phyloP scores from a whole-genome alignment of 2,797 vertebrate species.

The Cuniculus paca region DNA sequence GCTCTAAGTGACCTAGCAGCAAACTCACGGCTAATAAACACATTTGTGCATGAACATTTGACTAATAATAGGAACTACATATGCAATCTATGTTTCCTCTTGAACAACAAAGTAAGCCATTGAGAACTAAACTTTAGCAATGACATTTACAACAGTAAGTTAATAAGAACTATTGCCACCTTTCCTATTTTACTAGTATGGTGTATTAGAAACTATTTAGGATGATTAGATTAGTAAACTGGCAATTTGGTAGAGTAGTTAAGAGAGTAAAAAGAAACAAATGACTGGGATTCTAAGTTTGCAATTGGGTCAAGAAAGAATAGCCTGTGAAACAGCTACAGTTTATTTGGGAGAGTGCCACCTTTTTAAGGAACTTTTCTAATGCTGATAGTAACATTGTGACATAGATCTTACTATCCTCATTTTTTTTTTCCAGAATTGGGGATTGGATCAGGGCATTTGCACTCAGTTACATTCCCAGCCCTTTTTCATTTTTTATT shows the following conservation, averaged over 20 bases:
- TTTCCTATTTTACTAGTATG: neutral
- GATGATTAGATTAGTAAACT: neutral
- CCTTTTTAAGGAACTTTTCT: neutral
- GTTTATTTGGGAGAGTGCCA: neutral
- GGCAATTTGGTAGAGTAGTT: neutral
- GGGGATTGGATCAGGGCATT: neutral
- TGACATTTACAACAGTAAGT: conserved; percentile 22
- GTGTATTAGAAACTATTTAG: neutral
- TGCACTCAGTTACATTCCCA: neutral
- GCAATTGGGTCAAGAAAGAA: neutral
- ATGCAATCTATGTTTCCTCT: neutral
- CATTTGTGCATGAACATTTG: neutral
- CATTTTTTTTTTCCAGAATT: neutral
- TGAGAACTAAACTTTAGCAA: neutral
- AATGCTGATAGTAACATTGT: neutral
- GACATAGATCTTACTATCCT: no score
- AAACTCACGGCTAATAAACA: neutral
- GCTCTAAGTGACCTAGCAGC: neutral
- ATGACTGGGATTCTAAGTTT: neutral
- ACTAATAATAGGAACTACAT: neutral
- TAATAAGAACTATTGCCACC: neutral
- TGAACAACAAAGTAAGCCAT: neutral
- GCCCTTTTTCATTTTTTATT: neutral
- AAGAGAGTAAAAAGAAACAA: neutral
- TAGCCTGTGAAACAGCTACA: neutral